Evolutionary conservation across 2,888 invertebrate species (phyloP), one percentile per base, ranked within the genome.

Genomic region (Chamaedrilus cognettii): DNA sequence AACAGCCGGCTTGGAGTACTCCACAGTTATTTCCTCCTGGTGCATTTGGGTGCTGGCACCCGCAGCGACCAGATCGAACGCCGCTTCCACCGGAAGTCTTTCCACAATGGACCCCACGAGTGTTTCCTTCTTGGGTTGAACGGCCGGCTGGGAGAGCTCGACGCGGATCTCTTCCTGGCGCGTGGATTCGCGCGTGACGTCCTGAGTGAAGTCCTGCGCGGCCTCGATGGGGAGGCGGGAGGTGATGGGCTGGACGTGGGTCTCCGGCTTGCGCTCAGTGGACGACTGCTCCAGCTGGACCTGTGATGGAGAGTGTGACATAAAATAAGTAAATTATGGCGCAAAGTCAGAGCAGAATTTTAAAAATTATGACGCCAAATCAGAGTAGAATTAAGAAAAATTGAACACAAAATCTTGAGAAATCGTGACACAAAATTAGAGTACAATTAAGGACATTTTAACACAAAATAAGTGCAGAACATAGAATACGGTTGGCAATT

Each of bases 211-310:
- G n/a, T 60, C 32, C 26, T 59, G 60, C 3, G 55, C 57, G 1
- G 57, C 49, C 32, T 35, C 64, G 31, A 35, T 31, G 23, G 58
- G 64, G 30, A 57, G n/a, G 3, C 34, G 28, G 2, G 32, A 32
- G 60, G 33, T 28, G 11, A 35, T 15, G 51, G 62, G 50, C 49
- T 34, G 34, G 2, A 59, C 64, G 19, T 59, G 60, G 28, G 31
- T 64, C 28, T 64, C 69, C 0, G 67, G 64, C 51, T 71, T 70
- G n/a, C 70, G 67, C 55, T 68, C 62, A 61, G 70, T 64, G 64
- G 61, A 60, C 33, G 64, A 59, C 28, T 60, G 60, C 0, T 55
- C 15, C 35, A 63, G 34, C 26, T 70, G 64, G n/a, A n/a, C n/a
- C n/a, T n/a, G n/a, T n/a, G n/a, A n/a, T n/a, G n/a, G n/a, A n/a